Evolutionary conservation across 1,140 invertebrate genomes (phyloP).

Genomic region (Dreissena rostriformis): DNA sequence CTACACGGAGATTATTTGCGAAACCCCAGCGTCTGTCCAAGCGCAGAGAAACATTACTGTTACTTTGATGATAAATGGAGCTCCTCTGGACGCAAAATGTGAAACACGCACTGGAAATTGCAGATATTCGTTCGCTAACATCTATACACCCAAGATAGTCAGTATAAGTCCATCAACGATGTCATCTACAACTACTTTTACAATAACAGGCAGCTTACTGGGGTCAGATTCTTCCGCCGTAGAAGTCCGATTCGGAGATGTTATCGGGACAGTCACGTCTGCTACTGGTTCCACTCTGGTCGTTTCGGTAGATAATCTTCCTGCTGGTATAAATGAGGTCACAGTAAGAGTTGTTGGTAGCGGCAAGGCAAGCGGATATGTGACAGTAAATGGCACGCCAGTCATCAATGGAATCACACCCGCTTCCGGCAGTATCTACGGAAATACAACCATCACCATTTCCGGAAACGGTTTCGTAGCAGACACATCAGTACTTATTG

Average conservation of each 20-base stretch:
- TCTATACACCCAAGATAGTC: constrained; percentile 34
- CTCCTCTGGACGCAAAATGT: constrained; percentile 26
- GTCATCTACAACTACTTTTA: constrained; percentile 6
- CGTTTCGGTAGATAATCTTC: constrained; percentile 42
- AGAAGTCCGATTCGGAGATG: constrained; percentile 55
- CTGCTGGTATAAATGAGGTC: constrained; percentile 56
- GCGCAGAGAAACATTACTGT: constrained; percentile 13
- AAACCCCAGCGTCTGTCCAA: constrained; percentile 33
- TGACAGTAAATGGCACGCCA: constrained; percentile 28
- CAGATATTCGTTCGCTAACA: constrained; percentile 14
- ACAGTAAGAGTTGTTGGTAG: constrained; percentile 44
- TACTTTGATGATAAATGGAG: constrained; percentile 14
- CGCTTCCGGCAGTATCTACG: constrained; percentile 61
- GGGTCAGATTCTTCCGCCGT: constrained; percentile 27
- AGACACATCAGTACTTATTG: constrained; percentile 44
- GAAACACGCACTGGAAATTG: constrained; percentile 27
- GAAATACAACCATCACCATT: constrained; percentile 63
- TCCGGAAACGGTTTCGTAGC: constrained; percentile 62
- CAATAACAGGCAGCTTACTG: constrained; percentile 29
- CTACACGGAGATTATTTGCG: constrained; percentile 47
- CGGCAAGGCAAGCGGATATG: constrained; percentile 48
- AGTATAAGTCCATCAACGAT: constrained; percentile 23
- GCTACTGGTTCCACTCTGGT: constrained; percentile 47
- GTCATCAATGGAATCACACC: constrained; percentile 54
- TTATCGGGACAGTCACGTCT: constrained; percentile 32